Evolutionary conservation across 2,113 vertebrate genomes (phyloP), one percentile per base, ranked within the genome.

Genomic region (Piaya cayana): DNA sequence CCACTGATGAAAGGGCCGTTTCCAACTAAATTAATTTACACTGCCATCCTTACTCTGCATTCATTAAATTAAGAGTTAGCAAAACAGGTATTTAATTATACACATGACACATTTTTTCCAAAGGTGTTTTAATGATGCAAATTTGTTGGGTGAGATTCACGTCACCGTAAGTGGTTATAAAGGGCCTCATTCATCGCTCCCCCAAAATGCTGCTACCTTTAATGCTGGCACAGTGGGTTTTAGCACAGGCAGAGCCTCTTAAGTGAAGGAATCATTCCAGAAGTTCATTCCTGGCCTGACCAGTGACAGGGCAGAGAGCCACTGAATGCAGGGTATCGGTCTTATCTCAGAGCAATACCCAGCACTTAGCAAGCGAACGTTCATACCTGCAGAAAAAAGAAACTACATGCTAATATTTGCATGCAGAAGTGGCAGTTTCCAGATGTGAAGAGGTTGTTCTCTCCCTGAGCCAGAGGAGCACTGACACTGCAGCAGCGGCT

Each of bases 81-180:
- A 93, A 94, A 94, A 93, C 92, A 95, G 93, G 92, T 97, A 95
- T 96, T 96, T 96, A 96, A 96, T 95, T 93, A 93, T 82, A 92
- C 4, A 22, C 76, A 75, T 72, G 92, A 93, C 93, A 96, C 93
- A 96, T 94, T 94, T 96, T n/a, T 94, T 95, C 88, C 90, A 92
- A 71, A 94, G 93, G 80, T 97, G 87, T 91, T 86, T 90, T 84
- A 93, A 96, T 47, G 90, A 93, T 83, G 88, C 88, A 92, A 60
- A 95, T 96, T 94, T 92, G 90, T 64, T 78, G 88, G 84, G 93
- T 85, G 69, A 97, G 84, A 95, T 67, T 90, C 83, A 69, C 10
- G 13, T 89, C 88, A 86, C 82, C 3, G 3, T 77, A 86, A 88
- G 82, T 75, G 64, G 76, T 92, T 94, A 86, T 34, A 81, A 96